Evolutionary conservation across 2,888 invertebrate genomes (phyloP).

Genomic region (Eupeodes latifasciatus): DNA sequence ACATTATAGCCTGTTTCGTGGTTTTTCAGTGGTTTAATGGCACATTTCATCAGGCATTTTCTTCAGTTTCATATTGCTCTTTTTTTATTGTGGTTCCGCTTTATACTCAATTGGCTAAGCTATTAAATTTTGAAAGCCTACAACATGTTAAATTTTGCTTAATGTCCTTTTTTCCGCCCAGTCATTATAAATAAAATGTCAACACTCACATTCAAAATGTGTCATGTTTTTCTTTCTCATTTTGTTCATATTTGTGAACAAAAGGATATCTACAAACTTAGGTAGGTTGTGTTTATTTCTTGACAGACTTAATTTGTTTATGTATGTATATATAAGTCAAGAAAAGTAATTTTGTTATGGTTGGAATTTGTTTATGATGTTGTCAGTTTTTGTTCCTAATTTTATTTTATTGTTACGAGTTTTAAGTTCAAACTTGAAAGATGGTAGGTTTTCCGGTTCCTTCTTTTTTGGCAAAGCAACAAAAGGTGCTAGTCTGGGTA

Average conservation of each 20-base stretch:
- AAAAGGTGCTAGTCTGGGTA: too few species aligned
- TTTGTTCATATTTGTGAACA: not conserved
- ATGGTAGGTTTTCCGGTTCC: not conserved
- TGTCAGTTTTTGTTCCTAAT: not conserved
- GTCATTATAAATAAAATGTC: not conserved
- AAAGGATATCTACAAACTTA: not conserved
- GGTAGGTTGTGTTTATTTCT: not conserved
- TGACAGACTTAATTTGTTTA: not conserved
- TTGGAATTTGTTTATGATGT: slow-evolving; percentile 3
- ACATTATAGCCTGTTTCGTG: slow-evolving; percentile 49
- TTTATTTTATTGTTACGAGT: not conserved
- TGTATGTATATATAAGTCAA: not conserved
- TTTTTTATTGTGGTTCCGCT: not conserved
- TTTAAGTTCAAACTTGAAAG: not conserved
- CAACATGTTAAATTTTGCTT: slow-evolving; percentile 4
- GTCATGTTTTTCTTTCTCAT: not conserved
- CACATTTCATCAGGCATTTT: not conserved
- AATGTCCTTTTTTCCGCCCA: not conserved
- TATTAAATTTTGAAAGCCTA: slow-evolving; percentile 39
- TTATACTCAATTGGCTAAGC: slow-evolving; percentile 51
- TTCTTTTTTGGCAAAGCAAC: not conserved
- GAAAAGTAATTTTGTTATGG: not conserved
- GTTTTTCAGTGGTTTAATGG: slow-evolving; percentile 46
- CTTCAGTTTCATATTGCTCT: not conserved
- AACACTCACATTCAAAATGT: not conserved